Evolutionary conservation across 92 coral and sea anemone genomes (phyloP), one percentile per base, ranked within the genome.

Genomic region (Palythoa heliodiscus): DNA sequence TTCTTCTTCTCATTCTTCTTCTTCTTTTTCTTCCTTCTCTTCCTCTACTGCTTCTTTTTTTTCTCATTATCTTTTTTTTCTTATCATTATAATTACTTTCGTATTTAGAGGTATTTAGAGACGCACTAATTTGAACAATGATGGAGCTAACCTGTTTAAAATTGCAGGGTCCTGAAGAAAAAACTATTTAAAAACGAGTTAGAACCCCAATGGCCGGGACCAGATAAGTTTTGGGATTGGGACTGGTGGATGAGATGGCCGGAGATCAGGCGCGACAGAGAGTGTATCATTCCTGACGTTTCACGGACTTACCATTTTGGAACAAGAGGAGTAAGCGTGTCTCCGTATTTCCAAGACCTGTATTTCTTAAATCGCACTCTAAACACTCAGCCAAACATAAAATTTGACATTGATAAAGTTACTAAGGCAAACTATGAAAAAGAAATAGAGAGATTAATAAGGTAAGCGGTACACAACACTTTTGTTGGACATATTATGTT

Each of bases 161-260:
- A 11, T 40, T 75, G 16, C 71, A 78, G 83, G 83, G n/a, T 78
- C 57, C 50, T 78, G 13, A 78, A 78, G 37, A 78, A 50, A n/a
- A 78, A 60, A 48, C 10, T 78, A 20, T 78, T 58, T 35, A 78
- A 58, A 61, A 70, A 78, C 20, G 83, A 78, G 35, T 50, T 78
- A 78, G 83, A 78, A 61, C 83, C 83, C 1, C 53, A 60, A 15
- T 78, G 83, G 83, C 83, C 83, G 15, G 83, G 83, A 68, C 83
- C 83, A 15, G 83, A 78, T 38, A 57, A 29, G n/a, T 78, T 78
- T 78, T 78, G 83, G 83, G 83, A 78, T 52, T 78, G 83, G 83
- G 83, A 78, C 83, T 78, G 83, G 83, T 78, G 83, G 83, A 78
- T 78, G 83, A 58, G 83, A 64, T 60, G 37, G 50, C 83, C 83